Percentiles rank a stretch among this genome's conserved stretches.
These are phyloP conservation scores for Phrynocephalus guinanensis DNA, from an alignment of 2,797 vertebrate species.

Conservation along the genomic window DNA sequence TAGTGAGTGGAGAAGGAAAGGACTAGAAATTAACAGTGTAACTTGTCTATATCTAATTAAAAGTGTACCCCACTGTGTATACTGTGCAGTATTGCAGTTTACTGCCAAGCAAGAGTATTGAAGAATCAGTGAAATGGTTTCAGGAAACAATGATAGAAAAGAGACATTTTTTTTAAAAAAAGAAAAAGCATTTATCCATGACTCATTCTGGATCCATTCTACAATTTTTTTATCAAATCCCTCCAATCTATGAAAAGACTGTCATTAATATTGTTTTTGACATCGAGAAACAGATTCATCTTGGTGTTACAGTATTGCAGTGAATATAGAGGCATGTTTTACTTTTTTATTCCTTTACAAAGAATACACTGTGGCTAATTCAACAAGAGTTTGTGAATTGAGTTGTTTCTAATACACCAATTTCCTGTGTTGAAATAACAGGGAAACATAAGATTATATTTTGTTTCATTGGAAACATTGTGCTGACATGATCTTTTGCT, in stretches of 20 bases:
- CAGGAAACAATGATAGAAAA: background rate
- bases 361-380: conserved; percentile 63
- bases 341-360: conserved; percentile 57
- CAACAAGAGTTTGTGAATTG: conserved; percentile 57
- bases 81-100: background rate
- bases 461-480: conserved; percentile 66
- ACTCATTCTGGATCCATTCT: background rate
- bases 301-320: conserved; percentile 62
- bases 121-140: background rate
- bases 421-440: conserved; percentile 72
- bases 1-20: background rate
- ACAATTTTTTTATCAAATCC: background rate
- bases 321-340: conserved; percentile 53
- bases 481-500: conserved; percentile 72
- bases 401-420: conserved; percentile 62
- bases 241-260: background rate
- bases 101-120: background rate
- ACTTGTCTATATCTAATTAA: background rate
- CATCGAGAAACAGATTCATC: conserved; percentile 64
- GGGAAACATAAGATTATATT: conserved; percentile 68
- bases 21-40: background rate
- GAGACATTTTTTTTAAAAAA: background rate
- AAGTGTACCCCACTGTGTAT: background rate
- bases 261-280: conserved; percentile 67
- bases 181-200: too few relatives aligned